Evolutionary conservation across 2,797 vertebrate species (phyloP), one percentile per base, ranked within the genome.

Genomic region (Nyctalus aviator): DNA sequence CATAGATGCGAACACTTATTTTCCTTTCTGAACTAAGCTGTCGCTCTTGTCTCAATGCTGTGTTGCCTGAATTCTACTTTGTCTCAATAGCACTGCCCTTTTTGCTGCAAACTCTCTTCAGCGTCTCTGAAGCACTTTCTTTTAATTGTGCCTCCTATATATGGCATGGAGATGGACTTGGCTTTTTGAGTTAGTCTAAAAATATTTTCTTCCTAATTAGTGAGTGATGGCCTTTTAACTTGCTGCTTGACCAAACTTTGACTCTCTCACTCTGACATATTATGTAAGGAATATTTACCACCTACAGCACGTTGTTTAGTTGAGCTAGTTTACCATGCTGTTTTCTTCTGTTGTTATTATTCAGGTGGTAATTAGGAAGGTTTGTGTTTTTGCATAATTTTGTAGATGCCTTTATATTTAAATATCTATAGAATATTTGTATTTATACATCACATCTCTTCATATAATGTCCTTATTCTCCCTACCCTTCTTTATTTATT

Each of bases 1-100:
- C 20, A 3, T 0, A 17, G 6, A 11, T 0, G 0, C 14, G 2
- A 9, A 10, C 25, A 2, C 0, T 46, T 2, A 3, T 1, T 30
- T 35, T 81, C 30, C 23, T 0, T 20, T 44, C 37, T 13, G 23
- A 50, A 10, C 0, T 2, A 9, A 15, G 18, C 5, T 1, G 27
- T 6, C 37, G 4, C 55, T 44, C 88, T 30, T 44, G 6, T 44
- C 77, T 59, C 3, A 2, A 6, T 6, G 6, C 2, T 20, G 2
- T 25, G 44, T 35, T 12, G 30, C 66, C 30, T n/a, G 30, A 50
- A 27, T 69, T 68, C 57, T 41, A 12, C 46, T 41, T n/a, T n/a
- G 9, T 32, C 15, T 32, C 15, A 0, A 18, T 50, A 79, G 12
- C 50, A 27, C 66, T 30, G 59, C 10, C 27, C 59, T 30, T 62